Evolutionary conservation across 2,113 vertebrate genomes (phyloP).

Genomic region (Corythaixoides concolor): DNA sequence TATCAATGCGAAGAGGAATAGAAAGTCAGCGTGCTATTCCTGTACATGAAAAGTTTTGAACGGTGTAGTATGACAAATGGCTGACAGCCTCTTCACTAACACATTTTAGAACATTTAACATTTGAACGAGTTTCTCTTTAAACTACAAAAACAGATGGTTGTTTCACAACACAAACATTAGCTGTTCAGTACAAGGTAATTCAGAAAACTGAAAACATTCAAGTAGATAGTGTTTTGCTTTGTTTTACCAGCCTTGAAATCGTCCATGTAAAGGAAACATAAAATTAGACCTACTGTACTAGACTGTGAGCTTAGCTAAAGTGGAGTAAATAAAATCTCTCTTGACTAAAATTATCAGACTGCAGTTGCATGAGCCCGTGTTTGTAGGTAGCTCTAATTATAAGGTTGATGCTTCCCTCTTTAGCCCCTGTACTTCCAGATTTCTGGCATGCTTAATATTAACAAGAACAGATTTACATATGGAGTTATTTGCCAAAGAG

Average conservation of each 20-base stretch:
- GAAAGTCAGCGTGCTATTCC: background rate
- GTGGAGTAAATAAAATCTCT: background rate
- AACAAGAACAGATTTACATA: background rate
- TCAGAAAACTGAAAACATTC: slow-evolving; percentile 36
- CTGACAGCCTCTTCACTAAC: slow-evolving; percentile 13
- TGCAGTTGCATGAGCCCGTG: background rate
- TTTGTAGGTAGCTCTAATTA: background rate
- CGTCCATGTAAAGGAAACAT: background rate
- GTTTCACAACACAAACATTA: slow-evolving; percentile 48
- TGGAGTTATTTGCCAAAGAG: background rate
- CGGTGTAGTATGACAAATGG: background rate
- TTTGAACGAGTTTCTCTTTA: slow-evolving; percentile 33
- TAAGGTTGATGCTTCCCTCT: background rate
- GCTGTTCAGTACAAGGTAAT: slow-evolving; percentile 55
- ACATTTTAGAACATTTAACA: slow-evolving; percentile 26
- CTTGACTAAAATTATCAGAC: background rate
- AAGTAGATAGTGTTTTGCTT: slow-evolving; percentile 11
- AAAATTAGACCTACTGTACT: background rate
- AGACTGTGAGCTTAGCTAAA: background rate
- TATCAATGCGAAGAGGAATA: background rate
- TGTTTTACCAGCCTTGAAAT: slow-evolving; percentile 14
- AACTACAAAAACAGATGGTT: slow-evolving; percentile 51
- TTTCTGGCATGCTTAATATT: background rate
- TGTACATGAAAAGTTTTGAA: background rate
- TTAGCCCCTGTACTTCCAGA: background rate